Evolutionary conservation across 1,140 invertebrate species (phyloP).

Genomic region (Pissodes strobi): DNA sequence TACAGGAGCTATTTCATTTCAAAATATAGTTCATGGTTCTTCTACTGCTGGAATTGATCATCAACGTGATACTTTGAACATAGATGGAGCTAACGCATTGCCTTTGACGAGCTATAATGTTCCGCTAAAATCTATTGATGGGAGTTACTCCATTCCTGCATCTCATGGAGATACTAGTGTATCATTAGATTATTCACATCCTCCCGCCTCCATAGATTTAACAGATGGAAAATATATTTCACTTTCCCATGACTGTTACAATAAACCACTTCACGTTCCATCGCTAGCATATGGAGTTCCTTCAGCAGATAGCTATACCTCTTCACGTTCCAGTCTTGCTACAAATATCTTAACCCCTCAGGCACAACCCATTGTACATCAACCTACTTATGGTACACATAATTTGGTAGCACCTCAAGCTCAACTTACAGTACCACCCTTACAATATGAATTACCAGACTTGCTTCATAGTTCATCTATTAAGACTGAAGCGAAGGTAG

Average conservation of each 20-base stretch:
- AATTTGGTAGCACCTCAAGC: slow-evolving; percentile 31
- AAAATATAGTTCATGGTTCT: slow-evolving; percentile 46
- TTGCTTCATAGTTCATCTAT: slow-evolving; percentile 41
- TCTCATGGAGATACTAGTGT: slow-evolving; percentile 40
- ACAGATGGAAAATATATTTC: slow-evolving; percentile 25
- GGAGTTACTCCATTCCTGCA: slow-evolving; percentile 57
- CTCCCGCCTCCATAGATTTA: slow-evolving; percentile 39
- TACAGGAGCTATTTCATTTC: slow-evolving; percentile 43
- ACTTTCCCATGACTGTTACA: slow-evolving; percentile 43
- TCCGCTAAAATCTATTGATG: slow-evolving; percentile 57
- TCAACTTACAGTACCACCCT: slow-evolving; percentile 24
- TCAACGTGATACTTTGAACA: slow-evolving; percentile 41
- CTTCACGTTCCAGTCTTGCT: slow-evolving; percentile 45
- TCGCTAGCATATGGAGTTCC: slow-evolving; percentile 51
- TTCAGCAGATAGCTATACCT: slow-evolving; percentile 46
- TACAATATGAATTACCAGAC: slow-evolving; percentile 38
- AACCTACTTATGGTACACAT: slow-evolving; percentile 33
- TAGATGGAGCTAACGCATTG: slow-evolving; percentile 55
- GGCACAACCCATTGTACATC: slow-evolving; percentile 9
- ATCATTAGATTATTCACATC: slow-evolving; percentile 41
- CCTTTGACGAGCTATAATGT: slow-evolving; percentile 60
- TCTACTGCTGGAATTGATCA: slow-evolving; percentile 34
- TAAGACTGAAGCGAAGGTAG: slow-evolving; percentile 33
- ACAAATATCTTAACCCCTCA: slow-evolving; percentile 46
- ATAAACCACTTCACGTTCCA: slow-evolving; percentile 45